These are phyloP conservation scores for Anthophora plumipes DNA, from an alignment of 2,888 invertebrate genomes.

Conservation along the genomic window DNA sequence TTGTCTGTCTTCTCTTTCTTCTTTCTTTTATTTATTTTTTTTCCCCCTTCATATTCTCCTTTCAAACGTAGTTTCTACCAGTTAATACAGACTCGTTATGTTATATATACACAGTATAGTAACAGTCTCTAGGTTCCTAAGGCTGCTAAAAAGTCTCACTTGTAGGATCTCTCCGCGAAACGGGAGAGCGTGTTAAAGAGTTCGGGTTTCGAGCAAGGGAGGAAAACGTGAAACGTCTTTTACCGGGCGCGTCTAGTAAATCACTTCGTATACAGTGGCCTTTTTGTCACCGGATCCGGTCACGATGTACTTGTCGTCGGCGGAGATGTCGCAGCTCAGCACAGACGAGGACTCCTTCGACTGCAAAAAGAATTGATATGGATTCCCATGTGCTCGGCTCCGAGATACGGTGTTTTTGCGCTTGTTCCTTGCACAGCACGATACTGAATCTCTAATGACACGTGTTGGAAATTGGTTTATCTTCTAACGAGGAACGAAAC, in stretches of 20 bases:
- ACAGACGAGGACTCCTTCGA: constrained; percentile 99
- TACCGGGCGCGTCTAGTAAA: constrained; percentile 85
- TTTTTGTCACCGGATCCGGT: constrained; percentile 99
- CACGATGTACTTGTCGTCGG: constrained; percentile 98
- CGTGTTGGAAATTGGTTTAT: not conserved
- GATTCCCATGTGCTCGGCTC: not conserved
- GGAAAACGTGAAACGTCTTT: constrained; percentile 47
- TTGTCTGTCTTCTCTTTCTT: constrained; percentile 10
- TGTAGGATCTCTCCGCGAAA: constrained; percentile 42
- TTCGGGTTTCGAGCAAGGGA: constrained; percentile 46
- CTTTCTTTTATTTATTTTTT: constrained; percentile 20
- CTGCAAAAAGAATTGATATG: constrained; percentile 85
- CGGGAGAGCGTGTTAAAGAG: constrained; percentile 43
- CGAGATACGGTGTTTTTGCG: not conserved
- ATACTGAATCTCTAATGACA: not conserved
- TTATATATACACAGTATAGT: constrained; percentile 70
- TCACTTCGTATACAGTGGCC: constrained; percentile 98
- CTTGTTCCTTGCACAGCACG: not conserved
- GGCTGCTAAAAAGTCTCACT: constrained; percentile 68
- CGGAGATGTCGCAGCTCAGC: constrained; percentile 98
- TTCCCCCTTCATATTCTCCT: constrained; percentile 17
- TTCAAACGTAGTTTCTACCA: constrained; percentile 45
- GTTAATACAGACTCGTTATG: constrained; percentile 65
- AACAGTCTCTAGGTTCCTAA: constrained; percentile 68
- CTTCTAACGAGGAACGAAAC: too few relatives aligned